A percentile compares a stretch with the other conserved stretches of the same genome.
These are phyloP conservation scores for Sphaeridia pumilis DNA, from an alignment of 2,888 invertebrate genomes.

Conservation along the genomic window DNA sequence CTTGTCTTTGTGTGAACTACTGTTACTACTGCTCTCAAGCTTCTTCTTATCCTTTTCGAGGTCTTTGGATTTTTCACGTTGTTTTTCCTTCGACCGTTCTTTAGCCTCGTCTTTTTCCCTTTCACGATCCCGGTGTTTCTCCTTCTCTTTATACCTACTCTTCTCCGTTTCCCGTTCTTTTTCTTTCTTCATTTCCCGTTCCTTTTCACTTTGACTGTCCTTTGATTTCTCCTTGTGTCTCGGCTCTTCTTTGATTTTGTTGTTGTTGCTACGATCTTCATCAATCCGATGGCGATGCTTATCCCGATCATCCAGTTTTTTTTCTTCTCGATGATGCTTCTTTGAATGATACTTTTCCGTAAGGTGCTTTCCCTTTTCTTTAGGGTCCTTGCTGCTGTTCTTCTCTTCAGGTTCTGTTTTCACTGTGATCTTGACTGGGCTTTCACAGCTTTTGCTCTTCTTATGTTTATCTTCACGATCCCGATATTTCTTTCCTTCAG, in stretches of 20 bases:
- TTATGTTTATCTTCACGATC: too few species aligned
- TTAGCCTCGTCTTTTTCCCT: slow-evolving; percentile 13
- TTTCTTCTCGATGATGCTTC: not conserved
- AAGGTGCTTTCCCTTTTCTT: not conserved
- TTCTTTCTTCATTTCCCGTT: not conserved
- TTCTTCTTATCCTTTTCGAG: slow-evolving; percentile 1
- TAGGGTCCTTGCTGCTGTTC: too few species aligned
- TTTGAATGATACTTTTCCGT: not conserved
- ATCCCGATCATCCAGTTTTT: not conserved
- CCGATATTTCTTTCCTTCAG: not conserved
- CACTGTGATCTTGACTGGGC: too few species aligned
- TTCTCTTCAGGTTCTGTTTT: too few species aligned
- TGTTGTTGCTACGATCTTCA: too few species aligned
- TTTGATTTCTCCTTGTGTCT: too few species aligned
- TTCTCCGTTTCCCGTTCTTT: slow-evolving; percentile 6
- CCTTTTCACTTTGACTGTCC: slow-evolving; percentile 1
- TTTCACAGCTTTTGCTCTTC: too few species aligned
- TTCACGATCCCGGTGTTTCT: slow-evolving; percentile 15
- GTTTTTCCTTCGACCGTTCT: slow-evolving; percentile 21
- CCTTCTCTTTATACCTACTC: slow-evolving; percentile 10
- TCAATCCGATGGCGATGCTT: too few species aligned
- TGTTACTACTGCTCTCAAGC: not conserved
- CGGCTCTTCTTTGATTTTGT: too few species aligned
- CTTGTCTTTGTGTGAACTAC: not conserved
- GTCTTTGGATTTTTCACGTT: slow-evolving; percentile 17